Conservation (phyloP, 2,888 invertebrate genomes). For the Strigamia maritima region DNA sequence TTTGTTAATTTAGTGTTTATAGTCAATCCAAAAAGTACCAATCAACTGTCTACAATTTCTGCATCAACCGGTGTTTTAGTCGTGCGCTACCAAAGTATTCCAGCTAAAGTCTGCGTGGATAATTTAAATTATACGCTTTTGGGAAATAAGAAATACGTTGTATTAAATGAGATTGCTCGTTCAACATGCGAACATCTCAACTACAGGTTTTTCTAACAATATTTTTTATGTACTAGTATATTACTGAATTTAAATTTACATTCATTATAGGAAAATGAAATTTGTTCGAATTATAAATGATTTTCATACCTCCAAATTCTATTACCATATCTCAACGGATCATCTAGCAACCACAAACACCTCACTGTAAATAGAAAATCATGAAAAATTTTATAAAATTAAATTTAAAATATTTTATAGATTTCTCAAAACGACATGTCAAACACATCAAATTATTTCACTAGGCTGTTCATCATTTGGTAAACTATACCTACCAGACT, state of each 20-base stretch:
- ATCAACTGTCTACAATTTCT: neutral
- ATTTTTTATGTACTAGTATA: too few relatives aligned
- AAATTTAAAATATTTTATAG: slow-evolving; percentile 50
- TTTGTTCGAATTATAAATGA: slow-evolving; percentile 66
- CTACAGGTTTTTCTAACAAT: slow-evolving; percentile 68
- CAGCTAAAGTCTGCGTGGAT: slow-evolving; percentile 77
- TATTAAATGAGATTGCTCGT: slow-evolving; percentile 68
- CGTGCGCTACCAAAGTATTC: slow-evolving; percentile 76
- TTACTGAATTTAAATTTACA: too few relatives aligned
- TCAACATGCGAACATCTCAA: slow-evolving; percentile 74
- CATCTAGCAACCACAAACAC: slow-evolving; percentile 62
- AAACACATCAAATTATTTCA: slow-evolving; percentile 71
- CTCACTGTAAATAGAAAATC: neutral
- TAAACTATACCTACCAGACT: slow-evolving; percentile 51
- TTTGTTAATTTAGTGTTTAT: slow-evolving; percentile 6
- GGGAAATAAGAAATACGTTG: slow-evolving; percentile 55
- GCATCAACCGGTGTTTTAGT: slow-evolving; percentile 64
- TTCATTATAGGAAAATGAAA: slow-evolving; percentile 62
- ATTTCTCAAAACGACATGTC: slow-evolving; percentile 73
- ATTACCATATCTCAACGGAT: slow-evolving; percentile 73
- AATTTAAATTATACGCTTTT: slow-evolving; percentile 65
- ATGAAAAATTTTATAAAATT: neutral
- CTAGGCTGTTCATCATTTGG: slow-evolving; percentile 74
- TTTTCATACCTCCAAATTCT: slow-evolving; percentile 61
- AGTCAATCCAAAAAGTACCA: neutral